Percentiles rank a stretch among this genome's conserved stretches.
These are phyloP conservation scores for Rafetus swinhoei DNA, from an alignment of 2,113 vertebrate genomes.

Conservation along the genomic window DNA sequence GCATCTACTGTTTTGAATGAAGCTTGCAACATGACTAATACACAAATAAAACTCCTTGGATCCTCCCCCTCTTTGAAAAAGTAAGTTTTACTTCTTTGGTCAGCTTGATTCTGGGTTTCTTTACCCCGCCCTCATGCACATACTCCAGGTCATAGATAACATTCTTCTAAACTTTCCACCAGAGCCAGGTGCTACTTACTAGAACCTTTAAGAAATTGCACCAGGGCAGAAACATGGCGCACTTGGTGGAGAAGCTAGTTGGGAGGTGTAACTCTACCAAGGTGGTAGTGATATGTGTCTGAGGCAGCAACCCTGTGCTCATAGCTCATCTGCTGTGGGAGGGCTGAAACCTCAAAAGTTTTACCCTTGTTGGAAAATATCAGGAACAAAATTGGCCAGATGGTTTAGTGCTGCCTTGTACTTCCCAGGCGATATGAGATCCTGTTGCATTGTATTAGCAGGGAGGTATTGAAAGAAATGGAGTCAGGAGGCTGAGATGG, in stretches of 20 bases:
- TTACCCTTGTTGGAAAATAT: not conserved
- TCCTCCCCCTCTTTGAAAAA: not conserved
- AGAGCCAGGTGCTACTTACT: not conserved
- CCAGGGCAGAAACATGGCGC: not conserved
- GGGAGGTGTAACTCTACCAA: not conserved
- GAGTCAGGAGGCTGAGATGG: not conserved
- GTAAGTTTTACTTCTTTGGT: not conserved
- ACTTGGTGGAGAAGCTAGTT: not conserved
- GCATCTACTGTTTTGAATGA: slow-evolving; percentile 5
- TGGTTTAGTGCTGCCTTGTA: not conserved
- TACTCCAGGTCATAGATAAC: not conserved
- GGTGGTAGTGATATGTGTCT: not conserved
- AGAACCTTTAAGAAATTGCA: not conserved
- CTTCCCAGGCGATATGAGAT: rapidly evolving
- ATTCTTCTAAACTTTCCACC: not conserved
- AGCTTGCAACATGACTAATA: not conserved
- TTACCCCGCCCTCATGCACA: not conserved
- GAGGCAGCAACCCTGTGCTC: not conserved
- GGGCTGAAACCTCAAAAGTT: not conserved
- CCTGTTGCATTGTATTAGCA: not conserved
- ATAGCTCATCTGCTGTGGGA: not conserved
- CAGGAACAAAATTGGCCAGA: not conserved
- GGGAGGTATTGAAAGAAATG: not conserved
- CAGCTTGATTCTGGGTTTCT: not conserved
- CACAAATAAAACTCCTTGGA: slow-evolving; percentile 8